Evolutionary conservation across 2,113 vertebrate genomes (phyloP), one percentile per base, ranked within the genome.

Genomic region (Gopherus evgoodei): DNA sequence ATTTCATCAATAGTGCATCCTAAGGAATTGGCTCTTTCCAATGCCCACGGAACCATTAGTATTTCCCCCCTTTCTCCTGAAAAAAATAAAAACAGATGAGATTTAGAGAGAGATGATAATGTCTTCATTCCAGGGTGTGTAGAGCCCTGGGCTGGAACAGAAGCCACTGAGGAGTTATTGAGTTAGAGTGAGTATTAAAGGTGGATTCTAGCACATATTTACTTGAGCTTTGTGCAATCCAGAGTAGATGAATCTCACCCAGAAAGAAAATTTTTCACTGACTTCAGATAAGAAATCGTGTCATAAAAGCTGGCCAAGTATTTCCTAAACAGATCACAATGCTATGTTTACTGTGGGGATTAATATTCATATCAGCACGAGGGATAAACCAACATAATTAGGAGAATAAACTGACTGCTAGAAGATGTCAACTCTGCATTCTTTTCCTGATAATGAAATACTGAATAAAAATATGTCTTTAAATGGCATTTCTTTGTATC

Each of bases 201-300:
- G 80, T 52, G 90, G 92, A 89, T 93, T 93, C 93, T 96, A 65
- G 76, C 93, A 89, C 5, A 0, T 82, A 81, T 88, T 96, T 92
- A 90, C 93, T 54, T 93, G 76, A n/a, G 85, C 90, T 92, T 87
- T 86, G 93, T 72, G 42, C 57, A 76, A 57, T 21, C 56, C 76
- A 83, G 62, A 88, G 86, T 90, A 98, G 94, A 91, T 94, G 93
- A 97, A 88, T 96, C 92, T 95, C 84, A 87, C 84, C 91, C 91
- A 44, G 35, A 50, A 80, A 52, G 49, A 19, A 53, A 22, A 93
- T 69, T 2, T 19, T 53, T 53, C 53, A 22, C 50, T 81, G 44
- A 79, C 75, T 87, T 79, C 56, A 81, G 53, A 62, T 29, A 54
- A 62, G 29, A 62, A 62, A 62, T 49, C 6, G 1, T 84, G 83